These are phyloP conservation scores for Hetaerina titia DNA, from an alignment of 2,888 invertebrate genomes.

Conservation along the genomic window DNA sequence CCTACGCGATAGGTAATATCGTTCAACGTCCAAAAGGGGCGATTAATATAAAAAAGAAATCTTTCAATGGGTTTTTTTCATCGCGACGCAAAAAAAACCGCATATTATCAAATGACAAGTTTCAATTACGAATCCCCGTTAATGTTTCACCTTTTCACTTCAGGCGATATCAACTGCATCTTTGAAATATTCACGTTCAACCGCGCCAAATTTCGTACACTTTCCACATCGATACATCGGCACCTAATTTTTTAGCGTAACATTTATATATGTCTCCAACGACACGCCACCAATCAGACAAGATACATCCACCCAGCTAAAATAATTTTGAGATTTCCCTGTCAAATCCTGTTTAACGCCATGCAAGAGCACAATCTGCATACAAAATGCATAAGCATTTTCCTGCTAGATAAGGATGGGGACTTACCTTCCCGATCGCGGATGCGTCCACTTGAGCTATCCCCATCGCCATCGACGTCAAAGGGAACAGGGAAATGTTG, in stretches of 20 bases:
- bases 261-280: background rate
- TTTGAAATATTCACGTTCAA: background rate
- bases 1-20: no score
- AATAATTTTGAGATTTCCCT: background rate
- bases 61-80: no score
- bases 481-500: constrained; percentile 68
- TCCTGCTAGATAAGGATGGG: constrained; percentile 33
- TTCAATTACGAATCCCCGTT: no score
- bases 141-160: background rate
- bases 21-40: no score
- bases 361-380: constrained; percentile 25
- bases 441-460: constrained; percentile 56
- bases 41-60: no score
- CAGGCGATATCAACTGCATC: background rate
- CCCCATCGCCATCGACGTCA: constrained; percentile 69
- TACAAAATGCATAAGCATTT: constrained; percentile 40
- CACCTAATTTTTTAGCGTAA: background rate
- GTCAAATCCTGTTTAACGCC: background rate
- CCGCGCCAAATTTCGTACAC: background rate
- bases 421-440: constrained; percentile 60
- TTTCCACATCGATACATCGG: background rate
- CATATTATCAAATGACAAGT: no score
- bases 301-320: background rate
- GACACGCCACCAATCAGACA: background rate
- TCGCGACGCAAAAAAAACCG: no score